phyloP scores from a whole-genome alignment of 2,113 vertebrate genomes.

The Taxidea taxus region DNA sequence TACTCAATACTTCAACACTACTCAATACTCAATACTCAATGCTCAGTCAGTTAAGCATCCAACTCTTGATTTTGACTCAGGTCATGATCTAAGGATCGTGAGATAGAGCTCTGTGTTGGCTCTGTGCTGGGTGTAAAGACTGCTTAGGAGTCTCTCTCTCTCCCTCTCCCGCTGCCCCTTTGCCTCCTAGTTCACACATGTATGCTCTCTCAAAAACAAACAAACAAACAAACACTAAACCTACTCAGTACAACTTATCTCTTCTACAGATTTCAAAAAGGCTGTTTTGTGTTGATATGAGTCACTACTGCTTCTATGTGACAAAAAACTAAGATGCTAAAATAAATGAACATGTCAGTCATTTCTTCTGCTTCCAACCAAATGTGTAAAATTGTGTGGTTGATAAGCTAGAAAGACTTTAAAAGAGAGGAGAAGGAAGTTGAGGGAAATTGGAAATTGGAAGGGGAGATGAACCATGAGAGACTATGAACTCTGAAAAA shows the following conservation, averaged over 20 bases:
- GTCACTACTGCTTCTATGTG: not conserved
- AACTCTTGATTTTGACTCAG: not conserved
- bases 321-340: not conserved
- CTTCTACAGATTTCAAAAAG: slow-evolving; percentile 15
- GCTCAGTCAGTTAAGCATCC: not conserved
- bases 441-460: too few relatives aligned
- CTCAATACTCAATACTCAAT: too few relatives aligned
- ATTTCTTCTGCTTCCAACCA: slow-evolving; percentile 12
- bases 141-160: not conserved
- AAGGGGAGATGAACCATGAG: too few relatives aligned
- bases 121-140: not conserved
- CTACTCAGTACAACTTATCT: not conserved
- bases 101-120: not conserved
- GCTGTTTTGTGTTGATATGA: not conserved
- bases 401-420: not conserved
- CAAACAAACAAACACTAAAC: not conserved
- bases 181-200: not conserved
- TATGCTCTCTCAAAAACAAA: not conserved
- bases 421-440: too few relatives aligned
- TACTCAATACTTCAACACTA: not conserved
- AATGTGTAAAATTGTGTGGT: not conserved
- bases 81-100: too few relatives aligned
- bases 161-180: not conserved
- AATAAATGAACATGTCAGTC: slow-evolving; percentile 3
- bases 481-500: too few relatives aligned